phyloP scores from a whole-genome alignment of 2,888 invertebrate genomes.

The Amorpha juglandis region DNA sequence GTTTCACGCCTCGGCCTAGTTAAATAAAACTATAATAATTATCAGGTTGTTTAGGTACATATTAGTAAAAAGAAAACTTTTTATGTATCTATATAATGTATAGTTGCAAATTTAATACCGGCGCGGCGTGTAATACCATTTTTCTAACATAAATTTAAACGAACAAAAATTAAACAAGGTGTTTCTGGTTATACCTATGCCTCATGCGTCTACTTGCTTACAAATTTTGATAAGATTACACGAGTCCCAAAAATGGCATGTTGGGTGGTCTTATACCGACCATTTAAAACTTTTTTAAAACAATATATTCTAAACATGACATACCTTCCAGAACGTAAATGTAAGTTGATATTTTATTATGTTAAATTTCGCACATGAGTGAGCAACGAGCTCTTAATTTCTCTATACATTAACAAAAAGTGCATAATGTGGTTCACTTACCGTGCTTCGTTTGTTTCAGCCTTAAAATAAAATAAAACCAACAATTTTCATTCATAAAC shows the following conservation, averaged over 20 bases:
- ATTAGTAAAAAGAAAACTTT: too few relatives aligned
- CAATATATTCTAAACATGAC: background rate
- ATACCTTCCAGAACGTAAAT: background rate
- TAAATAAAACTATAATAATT: too few relatives aligned
- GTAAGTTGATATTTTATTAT: background rate
- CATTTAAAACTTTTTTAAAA: background rate
- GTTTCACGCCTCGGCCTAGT: too few relatives aligned
- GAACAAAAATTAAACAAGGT: background rate
- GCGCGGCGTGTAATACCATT: background rate
- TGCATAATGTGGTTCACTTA: constrained; percentile 43
- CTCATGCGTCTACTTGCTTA: constrained; percentile 12
- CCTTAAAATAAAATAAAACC: constrained; percentile 39
- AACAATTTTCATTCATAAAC: constrained; percentile 61
- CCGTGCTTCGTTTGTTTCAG: constrained; percentile 51
- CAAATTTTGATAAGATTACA: constrained; percentile 21
- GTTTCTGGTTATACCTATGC: background rate
- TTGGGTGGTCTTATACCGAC: constrained; percentile 7
- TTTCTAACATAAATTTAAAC: constrained; percentile 6
- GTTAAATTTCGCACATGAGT: constrained; percentile 14
- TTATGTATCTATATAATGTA: too few relatives aligned
- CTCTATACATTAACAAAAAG: constrained; percentile 31
- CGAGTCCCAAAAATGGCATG: constrained; percentile 4
- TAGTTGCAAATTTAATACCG: background rate
- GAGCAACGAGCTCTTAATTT: constrained; percentile 24
- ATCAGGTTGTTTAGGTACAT: too few relatives aligned